A percentile compares a stretch with the other conserved stretches of the same genome.
Evolutionary conservation across 2,797 vertebrate species (phyloP).

Genomic region (Halcyon badia): DNA sequence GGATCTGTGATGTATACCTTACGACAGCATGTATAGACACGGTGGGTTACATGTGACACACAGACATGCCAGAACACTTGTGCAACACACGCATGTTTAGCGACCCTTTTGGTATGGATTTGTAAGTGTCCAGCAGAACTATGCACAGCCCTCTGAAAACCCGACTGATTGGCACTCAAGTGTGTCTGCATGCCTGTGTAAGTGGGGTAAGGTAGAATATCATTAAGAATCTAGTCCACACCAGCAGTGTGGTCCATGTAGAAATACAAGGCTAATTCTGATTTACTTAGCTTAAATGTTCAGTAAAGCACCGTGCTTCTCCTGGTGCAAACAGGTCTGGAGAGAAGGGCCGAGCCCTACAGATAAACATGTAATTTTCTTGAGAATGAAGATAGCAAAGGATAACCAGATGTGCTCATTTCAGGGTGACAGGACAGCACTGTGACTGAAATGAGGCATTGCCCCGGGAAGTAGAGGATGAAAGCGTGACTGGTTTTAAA

Average conservation of each 20-base stretch:
- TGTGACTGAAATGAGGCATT: neutral
- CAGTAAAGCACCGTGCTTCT: neutral
- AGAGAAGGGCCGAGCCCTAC: fast-evolving
- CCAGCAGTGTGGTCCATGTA: neutral
- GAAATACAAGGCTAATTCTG: neutral
- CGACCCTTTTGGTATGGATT: neutral
- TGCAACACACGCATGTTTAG: neutral
- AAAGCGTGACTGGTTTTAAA: neutral
- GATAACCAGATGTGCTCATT: neutral
- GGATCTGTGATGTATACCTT: neutral
- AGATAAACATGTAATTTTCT: neutral
- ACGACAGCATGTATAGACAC: neutral
- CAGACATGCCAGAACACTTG: neutral
- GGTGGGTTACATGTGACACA: neutral
- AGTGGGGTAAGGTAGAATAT: neutral
- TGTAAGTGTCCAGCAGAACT: neutral
- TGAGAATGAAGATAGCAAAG: neutral
- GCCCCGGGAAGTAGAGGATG: neutral
- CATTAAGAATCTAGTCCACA: neutral
- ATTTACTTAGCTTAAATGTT: neutral
- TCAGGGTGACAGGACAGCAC: neutral
- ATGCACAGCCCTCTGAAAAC: neutral
- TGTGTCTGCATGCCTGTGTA: neutral
- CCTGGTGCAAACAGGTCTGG: neutral
- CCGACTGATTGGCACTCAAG: no score